Evolutionary conservation across 2,797 vertebrate species (phyloP).

Genomic region (Catharus ustulatus): DNA sequence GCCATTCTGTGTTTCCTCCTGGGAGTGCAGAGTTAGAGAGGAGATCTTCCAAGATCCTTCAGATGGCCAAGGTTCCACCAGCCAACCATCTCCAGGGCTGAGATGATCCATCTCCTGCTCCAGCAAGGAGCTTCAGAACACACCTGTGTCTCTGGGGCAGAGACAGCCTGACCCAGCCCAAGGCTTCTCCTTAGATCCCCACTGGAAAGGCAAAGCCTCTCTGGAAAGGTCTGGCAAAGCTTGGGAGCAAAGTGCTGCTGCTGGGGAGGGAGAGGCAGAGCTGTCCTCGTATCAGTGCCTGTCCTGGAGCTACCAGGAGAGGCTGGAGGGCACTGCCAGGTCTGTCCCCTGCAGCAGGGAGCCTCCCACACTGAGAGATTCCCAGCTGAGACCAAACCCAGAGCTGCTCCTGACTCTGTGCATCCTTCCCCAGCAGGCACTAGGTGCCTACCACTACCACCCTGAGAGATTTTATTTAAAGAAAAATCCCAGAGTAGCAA

Average conservation of each 20-base stretch:
- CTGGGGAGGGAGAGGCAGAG: not conserved
- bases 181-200: not conserved
- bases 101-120: not conserved
- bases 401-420: not conserved
- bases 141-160: not conserved
- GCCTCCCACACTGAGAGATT: not conserved
- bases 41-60: no score
- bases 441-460: no score
- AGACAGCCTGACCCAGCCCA: not conserved
- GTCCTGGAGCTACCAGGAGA: not conserved
- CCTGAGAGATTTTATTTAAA: not conserved
- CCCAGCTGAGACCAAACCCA: not conserved
- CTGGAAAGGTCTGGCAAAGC: not conserved
- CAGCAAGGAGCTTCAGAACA: not conserved
- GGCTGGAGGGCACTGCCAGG: not conserved
- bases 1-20: fast-evolving
- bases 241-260: not conserved
- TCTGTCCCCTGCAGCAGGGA: not conserved
- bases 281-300: not conserved
- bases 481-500: not conserved
- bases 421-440: not conserved
- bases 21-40: not conserved
- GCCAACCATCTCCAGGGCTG: not conserved
- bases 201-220: not conserved
- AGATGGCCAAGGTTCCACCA: fast-evolving